phyloP scores from a whole-genome alignment of 1,140 invertebrate species.

The Pseudachorutes palmiensis region DNA sequence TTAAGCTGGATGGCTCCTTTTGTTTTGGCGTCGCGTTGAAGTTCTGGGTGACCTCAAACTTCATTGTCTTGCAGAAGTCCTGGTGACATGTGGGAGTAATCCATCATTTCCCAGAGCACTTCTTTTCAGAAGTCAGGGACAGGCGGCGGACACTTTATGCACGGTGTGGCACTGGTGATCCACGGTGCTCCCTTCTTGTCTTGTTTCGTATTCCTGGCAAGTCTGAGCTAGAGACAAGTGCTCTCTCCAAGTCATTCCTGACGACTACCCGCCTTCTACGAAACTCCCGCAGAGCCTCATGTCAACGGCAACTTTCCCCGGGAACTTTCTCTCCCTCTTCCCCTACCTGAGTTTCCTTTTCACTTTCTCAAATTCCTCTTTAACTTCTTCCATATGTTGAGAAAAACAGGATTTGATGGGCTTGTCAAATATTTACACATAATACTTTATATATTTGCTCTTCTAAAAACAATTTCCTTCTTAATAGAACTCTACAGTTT shows the following conservation, averaged over 20 bases:
- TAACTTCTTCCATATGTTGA: background rate
- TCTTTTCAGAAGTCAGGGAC: too few relatives aligned
- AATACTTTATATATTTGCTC: too few relatives aligned
- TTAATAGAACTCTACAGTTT: too few relatives aligned
- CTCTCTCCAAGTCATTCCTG: background rate
- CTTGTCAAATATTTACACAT: background rate
- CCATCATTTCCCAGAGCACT: too few relatives aligned
- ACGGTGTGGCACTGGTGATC: background rate
- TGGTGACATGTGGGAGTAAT: too few relatives aligned
- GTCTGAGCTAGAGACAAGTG: background rate
- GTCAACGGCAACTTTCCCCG: background rate
- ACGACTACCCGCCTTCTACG: background rate
- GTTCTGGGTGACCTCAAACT: too few relatives aligned
- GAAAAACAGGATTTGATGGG: background rate
- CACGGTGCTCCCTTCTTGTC: background rate
- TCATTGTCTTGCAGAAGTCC: too few relatives aligned
- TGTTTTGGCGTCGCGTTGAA: too few relatives aligned
- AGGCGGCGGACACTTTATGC: background rate
- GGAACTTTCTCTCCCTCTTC: too few relatives aligned
- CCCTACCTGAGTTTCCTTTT: background rate
- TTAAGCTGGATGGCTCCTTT: too few relatives aligned
- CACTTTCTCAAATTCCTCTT: too few relatives aligned
- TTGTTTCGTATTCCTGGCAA: background rate
- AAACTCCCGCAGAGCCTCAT: background rate
- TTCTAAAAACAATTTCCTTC: too few relatives aligned